Evolutionary conservation across 2,113 vertebrate species (phyloP), one percentile per base, ranked within the genome.

Genomic region (Polyodon spathula): DNA sequence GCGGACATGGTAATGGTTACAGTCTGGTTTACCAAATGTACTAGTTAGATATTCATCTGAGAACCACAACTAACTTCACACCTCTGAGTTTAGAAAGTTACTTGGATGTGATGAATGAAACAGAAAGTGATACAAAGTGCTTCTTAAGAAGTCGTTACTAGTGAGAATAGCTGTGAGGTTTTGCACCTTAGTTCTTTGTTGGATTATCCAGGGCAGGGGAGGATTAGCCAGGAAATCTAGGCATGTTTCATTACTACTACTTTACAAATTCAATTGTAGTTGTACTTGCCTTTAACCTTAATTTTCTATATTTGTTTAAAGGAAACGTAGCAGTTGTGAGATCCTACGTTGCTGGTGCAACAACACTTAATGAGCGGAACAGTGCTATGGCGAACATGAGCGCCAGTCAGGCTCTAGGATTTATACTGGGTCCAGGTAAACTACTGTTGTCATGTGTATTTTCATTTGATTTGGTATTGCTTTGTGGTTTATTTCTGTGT

Each of bases 371-470:
- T 0, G 96, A 98, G 76, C 88, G 96, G 81, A 97, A 87, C 0
- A 67, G 85, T 56, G 87, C 93, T 16, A 99, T 99, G 95, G 95
- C 96, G 0, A 96, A 97, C 66, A 93, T 91, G 75, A 97, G 95
- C 59, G 93, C 92, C 58, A 93, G 86, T 60, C 96, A 99, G 78
- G 96, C 96, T 5, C 71, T 95, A 52, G 96, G 96, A 39, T 99
- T 99, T 69, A 97, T 99, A 68, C 74, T 99, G 40, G 96, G 96
- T 51, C 95, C 96, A 87, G 96, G 96, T 98, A 84, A 54, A 41
- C 27, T 27, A 6, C 10, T 0, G 14, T 4, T 54, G 37, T 50
- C 60, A 43, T 59, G 51, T 56, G n/a, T 14, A 68, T 8, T 15
- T 37, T 16, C 37, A 8, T 12, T 15, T 17, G 11, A 14, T 6